A percentile compares a stretch with the other conserved stretches of the same genome.
Conservation (phyloP, 30 jellyfish, hydroid and myxozoan genomes). For the Nemopilema nomurai region DNA sequence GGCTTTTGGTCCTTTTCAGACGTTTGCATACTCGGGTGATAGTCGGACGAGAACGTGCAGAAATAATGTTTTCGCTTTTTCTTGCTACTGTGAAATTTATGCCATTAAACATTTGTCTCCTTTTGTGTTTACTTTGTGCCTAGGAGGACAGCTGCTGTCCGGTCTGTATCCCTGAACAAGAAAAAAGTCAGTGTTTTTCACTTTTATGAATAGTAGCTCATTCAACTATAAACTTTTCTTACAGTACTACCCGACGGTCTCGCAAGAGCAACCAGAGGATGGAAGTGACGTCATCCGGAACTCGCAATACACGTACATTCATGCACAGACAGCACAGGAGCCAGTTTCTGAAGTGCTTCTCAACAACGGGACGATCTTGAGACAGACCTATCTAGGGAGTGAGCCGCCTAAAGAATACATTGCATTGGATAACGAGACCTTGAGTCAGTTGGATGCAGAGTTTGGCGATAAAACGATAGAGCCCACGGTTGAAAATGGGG, state of each 20-base stretch:
- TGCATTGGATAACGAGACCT: slow-evolving; percentile 21
- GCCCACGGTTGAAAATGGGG: neutral
- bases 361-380: slow-evolving; percentile 73
- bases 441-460: slow-evolving; percentile 4
- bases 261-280: slow-evolving; percentile 5
- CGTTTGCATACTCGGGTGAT: no score
- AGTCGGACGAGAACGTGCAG: no score
- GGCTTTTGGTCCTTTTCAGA: no score
- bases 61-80: no score
- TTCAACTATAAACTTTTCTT: slow-evolving; percentile 4
- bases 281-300: neutral
- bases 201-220: neutral
- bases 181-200: neutral
- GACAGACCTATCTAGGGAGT: slow-evolving; percentile 84
- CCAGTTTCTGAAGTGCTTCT: slow-evolving; percentile 81
- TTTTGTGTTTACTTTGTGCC: neutral
- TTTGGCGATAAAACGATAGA: slow-evolving; percentile 1
- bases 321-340: slow-evolving; percentile 29
- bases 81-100: no score
- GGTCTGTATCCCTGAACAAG: neutral
- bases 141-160: no score
- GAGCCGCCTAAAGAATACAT: slow-evolving; percentile 62
- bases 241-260: slow-evolving; percentile 65
- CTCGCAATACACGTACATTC: slow-evolving; percentile 22
- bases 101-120: neutral